Conservation (phyloP, 2,113 vertebrate genomes). For the Oncorhynchus keta region DNA sequence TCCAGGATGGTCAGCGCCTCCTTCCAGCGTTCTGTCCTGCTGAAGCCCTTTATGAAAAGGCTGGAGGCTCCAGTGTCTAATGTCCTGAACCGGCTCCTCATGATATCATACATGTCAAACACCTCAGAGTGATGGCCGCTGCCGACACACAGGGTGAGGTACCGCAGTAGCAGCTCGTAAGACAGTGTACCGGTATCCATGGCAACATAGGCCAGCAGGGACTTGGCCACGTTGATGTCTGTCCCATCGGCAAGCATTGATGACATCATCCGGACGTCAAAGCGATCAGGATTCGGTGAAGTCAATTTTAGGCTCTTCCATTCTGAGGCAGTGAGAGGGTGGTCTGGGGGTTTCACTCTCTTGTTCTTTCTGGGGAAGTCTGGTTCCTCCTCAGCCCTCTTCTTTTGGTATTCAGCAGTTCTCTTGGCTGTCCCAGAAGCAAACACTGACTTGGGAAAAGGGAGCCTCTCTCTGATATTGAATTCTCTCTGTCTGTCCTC, state of each 20-base stretch:
- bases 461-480: background rate
- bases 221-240: conserved; percentile 80
- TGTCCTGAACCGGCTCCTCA: conserved; percentile 79
- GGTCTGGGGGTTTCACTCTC: conserved; percentile 67
- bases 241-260: conserved; percentile 58
- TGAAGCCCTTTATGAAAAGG: conserved; percentile 83
- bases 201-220: conserved; percentile 82
- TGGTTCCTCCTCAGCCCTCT: conserved; percentile 29
- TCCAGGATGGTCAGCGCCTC: conserved; percentile 79
- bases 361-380: background rate
- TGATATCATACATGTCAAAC: conserved; percentile 83
- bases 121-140: conserved; percentile 78
- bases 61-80: conserved; percentile 81
- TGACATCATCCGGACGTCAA: conserved; percentile 77
- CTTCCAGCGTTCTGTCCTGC: conserved; percentile 80
- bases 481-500: conserved; percentile 14
- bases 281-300: conserved; percentile 50
- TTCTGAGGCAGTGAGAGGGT: conserved; percentile 75
- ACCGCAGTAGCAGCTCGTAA: conserved; percentile 82
- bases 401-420: conserved; percentile 55
- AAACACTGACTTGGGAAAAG: conserved; percentile 70
- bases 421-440: conserved; percentile 80
- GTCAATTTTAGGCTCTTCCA: conserved; percentile 79
- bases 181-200: conserved; percentile 76
- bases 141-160: conserved; percentile 82